Conservation (phyloP, 2,113 vertebrate genomes). For the Mustela lutreola region DNA sequence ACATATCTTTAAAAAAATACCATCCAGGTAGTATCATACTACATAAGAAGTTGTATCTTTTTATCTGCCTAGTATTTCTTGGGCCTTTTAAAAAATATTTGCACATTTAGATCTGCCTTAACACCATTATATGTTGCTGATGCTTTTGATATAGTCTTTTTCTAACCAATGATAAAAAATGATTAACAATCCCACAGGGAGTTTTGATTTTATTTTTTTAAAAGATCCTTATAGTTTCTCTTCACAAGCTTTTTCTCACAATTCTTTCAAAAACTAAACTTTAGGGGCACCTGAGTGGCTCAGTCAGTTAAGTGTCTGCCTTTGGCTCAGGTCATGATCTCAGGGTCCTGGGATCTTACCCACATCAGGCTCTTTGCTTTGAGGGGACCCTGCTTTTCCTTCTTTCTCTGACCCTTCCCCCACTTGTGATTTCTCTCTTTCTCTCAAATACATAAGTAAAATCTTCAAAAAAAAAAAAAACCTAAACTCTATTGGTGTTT, state of each 20-base stretch:
- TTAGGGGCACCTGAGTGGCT: too few species aligned
- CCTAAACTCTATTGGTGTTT: background rate
- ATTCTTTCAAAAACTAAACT: constrained; percentile 2
- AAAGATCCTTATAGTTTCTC: background rate
- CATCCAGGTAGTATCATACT: background rate
- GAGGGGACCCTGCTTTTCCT: too few species aligned
- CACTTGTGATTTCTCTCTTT: too few species aligned
- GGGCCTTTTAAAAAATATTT: background rate
- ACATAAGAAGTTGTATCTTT: background rate
- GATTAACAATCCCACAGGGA: background rate
- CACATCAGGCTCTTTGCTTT: too few species aligned
- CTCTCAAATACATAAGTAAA: too few species aligned
- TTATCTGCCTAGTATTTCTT: constrained; percentile 17
- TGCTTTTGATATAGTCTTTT: background rate
- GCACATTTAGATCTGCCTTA: background rate
- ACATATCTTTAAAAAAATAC: background rate
- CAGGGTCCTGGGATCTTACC: too few species aligned
- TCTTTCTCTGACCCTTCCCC: too few species aligned
- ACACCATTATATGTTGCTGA: background rate
- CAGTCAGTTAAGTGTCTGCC: too few species aligned
- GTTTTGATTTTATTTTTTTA: background rate
- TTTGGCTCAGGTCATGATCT: too few species aligned
- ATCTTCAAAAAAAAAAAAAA: too few species aligned
- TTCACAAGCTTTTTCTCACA: background rate
- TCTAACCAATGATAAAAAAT: constrained; percentile 20